A percentile compares a stretch with the other conserved stretches of the same genome.
Evolutionary conservation across 1,140 invertebrate species (phyloP).

Genomic region (Drosophila tani): DNA sequence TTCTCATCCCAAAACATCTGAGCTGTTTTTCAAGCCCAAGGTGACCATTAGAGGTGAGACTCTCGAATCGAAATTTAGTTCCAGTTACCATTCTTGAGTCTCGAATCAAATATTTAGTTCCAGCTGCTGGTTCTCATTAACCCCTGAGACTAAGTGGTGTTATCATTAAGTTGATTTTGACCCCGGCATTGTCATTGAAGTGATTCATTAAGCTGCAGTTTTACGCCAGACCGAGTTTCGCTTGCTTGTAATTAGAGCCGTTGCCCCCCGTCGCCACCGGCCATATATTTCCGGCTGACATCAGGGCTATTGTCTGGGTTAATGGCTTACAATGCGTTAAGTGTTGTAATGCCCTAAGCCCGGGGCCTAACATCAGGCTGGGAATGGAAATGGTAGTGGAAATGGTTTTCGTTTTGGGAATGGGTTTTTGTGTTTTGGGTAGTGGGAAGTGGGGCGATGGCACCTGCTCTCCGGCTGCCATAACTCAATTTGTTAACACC

Average conservation of each 20-base stretch:
- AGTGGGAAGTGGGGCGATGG: background rate
- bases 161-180: constrained; percentile 42
- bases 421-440: background rate
- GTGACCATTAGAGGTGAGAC: constrained; percentile 4
- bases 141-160: constrained; percentile 23
- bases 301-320: constrained; percentile 52
- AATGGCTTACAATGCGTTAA: constrained; percentile 61
- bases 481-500: constrained; percentile 62
- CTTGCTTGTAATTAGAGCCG: constrained; percentile 60
- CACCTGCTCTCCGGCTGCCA: constrained; percentile 31
- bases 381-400: background rate
- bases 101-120: constrained; percentile 2
- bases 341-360: constrained; percentile 43
- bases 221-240: constrained; percentile 52
- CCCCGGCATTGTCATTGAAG: constrained; percentile 64
- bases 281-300: constrained; percentile 49
- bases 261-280: constrained; percentile 15
- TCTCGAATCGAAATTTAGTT: background rate
- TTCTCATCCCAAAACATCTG: constrained; percentile 9
- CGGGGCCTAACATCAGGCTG: background rate
- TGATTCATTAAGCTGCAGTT: constrained; percentile 65
- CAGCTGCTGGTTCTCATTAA: constrained; percentile 38
- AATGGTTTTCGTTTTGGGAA: constrained; percentile 17
- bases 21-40: constrained; percentile 1
- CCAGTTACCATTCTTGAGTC: constrained; percentile 11